A percentile compares a stretch with the other conserved stretches of the same genome.
These are phyloP conservation scores for Eupithecia inturbata DNA, from an alignment of 2,888 invertebrate genomes.

Conservation along the genomic window DNA sequence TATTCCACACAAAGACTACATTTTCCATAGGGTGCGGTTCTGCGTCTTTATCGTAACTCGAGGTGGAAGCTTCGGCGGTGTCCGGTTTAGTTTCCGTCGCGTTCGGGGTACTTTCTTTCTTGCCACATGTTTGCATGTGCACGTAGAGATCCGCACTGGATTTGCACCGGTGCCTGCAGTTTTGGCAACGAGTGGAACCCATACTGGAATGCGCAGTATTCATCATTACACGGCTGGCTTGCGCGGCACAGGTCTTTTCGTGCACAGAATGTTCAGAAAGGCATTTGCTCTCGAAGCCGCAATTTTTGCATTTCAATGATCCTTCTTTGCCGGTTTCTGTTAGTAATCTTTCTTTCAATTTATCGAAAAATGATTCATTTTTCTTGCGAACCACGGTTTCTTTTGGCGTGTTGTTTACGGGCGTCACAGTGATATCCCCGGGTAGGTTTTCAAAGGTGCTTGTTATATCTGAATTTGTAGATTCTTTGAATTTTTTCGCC, in stretches of 20 bases:
- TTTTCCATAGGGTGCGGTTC: slow-evolving; percentile 91
- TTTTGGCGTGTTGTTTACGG: slow-evolving; percentile 59
- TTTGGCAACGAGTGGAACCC: slow-evolving; percentile 92
- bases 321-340: slow-evolving; percentile 86
- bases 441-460: slow-evolving; percentile 59
- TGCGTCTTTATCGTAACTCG: slow-evolving; percentile 65
- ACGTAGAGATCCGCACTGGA: slow-evolving; percentile 90
- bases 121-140: slow-evolving; percentile 89
- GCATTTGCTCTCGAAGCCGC: slow-evolving; percentile 91
- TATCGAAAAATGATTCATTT: slow-evolving; percentile 92
- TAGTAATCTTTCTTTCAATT: slow-evolving; percentile 89
- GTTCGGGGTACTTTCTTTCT: slow-evolving; percentile 66
- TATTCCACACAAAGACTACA: slow-evolving; percentile 92
- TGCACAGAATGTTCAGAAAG: slow-evolving; percentile 92
- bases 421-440: slow-evolving; percentile 64
- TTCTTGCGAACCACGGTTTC: slow-evolving; percentile 81
- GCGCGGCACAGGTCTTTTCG: slow-evolving; percentile 86
- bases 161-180: slow-evolving; percentile 94
- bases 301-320: slow-evolving; percentile 87
- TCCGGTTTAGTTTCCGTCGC: slow-evolving; percentile 63
- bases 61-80: slow-evolving; percentile 62
- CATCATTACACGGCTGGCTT: slow-evolving; percentile 69
- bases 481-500: slow-evolving; percentile 73
- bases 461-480: slow-evolving; percentile 45
- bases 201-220: slow-evolving; percentile 76